Evolutionary conservation across 2,888 invertebrate genomes (phyloP).

Genomic region (Trimorus sp.): DNA sequence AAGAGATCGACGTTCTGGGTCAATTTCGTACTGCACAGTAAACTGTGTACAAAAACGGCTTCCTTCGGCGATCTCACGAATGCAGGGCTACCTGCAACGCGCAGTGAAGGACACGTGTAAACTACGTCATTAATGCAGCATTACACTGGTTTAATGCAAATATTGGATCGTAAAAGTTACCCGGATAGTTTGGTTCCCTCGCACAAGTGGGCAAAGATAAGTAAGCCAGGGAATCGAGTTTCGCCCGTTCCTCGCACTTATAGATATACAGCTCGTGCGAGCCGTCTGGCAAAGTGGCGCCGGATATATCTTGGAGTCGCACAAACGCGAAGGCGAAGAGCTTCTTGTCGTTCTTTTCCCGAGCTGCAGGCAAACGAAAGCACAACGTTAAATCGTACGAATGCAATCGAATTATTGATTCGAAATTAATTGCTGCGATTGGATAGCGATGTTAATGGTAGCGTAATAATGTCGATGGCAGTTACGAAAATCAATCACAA

Average conservation of each 20-base stretch:
- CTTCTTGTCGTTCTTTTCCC: conserved; percentile 95
- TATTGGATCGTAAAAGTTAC: conserved; percentile 53
- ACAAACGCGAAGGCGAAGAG: conserved; percentile 95
- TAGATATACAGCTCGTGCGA: conserved; percentile 95
- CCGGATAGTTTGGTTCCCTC: conserved; percentile 76
- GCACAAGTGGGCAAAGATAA: conserved; percentile 81
- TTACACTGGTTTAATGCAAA: too few relatives aligned
- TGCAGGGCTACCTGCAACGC: conserved; percentile 71
- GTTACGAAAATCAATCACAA: background rate
- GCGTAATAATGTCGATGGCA: too few relatives aligned
- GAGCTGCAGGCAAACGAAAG: conserved; percentile 83
- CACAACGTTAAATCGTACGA: too few relatives aligned
- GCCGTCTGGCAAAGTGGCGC: conserved; percentile 94
- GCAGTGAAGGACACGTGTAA: background rate
- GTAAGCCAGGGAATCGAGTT: conserved; percentile 85
- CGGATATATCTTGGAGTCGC: conserved; percentile 94
- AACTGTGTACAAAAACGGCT: conserved; percentile 89
- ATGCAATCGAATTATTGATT: too few relatives aligned
- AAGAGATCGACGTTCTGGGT: conserved; percentile 97
- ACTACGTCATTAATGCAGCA: too few relatives aligned
- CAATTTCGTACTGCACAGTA: conserved; percentile 97
- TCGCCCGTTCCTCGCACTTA: conserved; percentile 93
- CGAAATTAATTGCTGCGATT: too few relatives aligned
- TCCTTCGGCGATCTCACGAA: conserved; percentile 93
- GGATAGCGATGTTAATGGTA: too few relatives aligned